Percentiles rank a stretch among this genome's conserved stretches.
These are phyloP conservation scores for Sphaerophoria rueppellii DNA, from an alignment of 2,888 invertebrate species.

Conservation along the genomic window DNA sequence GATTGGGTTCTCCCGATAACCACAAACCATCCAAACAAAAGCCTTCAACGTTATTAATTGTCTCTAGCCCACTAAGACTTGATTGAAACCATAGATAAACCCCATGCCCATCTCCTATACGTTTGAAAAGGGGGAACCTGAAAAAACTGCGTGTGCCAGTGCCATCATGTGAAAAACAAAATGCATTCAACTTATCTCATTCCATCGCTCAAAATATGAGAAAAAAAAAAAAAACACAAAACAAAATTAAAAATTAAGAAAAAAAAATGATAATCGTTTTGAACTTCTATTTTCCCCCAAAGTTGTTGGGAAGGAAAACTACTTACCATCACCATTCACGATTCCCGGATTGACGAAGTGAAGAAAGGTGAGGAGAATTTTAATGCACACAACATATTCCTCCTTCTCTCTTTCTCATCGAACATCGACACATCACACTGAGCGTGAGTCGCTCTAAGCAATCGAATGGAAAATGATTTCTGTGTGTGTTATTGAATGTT, in stretches of 20 bases:
- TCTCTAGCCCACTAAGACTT: slow-evolving; percentile 56
- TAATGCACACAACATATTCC: background rate
- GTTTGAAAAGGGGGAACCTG: slow-evolving; percentile 15
- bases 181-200: slow-evolving; percentile 18
- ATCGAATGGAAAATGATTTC: slow-evolving; percentile 35
- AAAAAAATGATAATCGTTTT: slow-evolving; percentile 56
- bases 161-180: slow-evolving; percentile 48
- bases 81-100: slow-evolving; percentile 59
- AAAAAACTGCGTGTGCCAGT: slow-evolving; percentile 10
- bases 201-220: background rate
- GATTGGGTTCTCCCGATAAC: slow-evolving; percentile 50
- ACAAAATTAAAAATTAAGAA: slow-evolving; percentile 23
- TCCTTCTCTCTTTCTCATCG: background rate
- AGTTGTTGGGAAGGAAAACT: background rate
- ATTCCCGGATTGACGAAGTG: background rate
- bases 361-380: slow-evolving; percentile 32
- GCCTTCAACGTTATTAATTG: slow-evolving; percentile 60
- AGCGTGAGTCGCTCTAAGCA: no score
- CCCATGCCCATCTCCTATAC: slow-evolving; percentile 36
- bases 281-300: slow-evolving; percentile 15
- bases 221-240: slow-evolving; percentile 30
- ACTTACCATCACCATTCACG: slow-evolving; percentile 4
- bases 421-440: no score
- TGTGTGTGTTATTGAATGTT: slow-evolving; percentile 61
- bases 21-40: slow-evolving; percentile 9